Percentiles rank a stretch among this genome's conserved stretches.
Evolutionary conservation across 2,113 vertebrate species (phyloP).

Genomic region (Thamnaconus septentrionalis): DNA sequence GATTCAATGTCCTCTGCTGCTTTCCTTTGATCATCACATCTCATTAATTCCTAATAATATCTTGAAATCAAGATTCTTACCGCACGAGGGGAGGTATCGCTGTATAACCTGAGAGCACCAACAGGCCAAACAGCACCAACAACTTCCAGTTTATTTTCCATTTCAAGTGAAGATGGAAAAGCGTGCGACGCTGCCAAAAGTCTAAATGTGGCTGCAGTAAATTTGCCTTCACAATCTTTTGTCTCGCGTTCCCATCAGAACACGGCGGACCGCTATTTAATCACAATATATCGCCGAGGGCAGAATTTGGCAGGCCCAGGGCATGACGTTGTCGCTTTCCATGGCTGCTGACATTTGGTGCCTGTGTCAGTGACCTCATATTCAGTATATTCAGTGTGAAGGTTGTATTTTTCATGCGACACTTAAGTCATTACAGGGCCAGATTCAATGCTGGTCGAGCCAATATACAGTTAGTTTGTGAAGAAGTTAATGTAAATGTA

Average conservation of each 20-base stretch:
- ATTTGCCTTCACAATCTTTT: conserved; percentile 67
- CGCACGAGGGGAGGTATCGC: not conserved
- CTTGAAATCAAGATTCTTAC: not conserved
- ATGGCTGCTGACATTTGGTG: no score
- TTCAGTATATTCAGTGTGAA: no score
- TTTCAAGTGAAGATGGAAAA: conserved; percentile 82
- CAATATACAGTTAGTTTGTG: no score
- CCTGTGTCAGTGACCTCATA: no score
- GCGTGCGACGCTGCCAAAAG: conserved; percentile 76
- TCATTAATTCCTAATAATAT: not conserved
- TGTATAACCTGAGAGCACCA: conserved; percentile 59
- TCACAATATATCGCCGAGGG: no score
- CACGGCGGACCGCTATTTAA: no score
- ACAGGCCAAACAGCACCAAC: conserved; percentile 42
- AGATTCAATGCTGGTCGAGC: no score
- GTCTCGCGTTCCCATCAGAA: conserved; percentile 45
- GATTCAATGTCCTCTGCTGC: conserved; percentile 57
- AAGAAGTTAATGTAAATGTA: no score
- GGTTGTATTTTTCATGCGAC: no score
- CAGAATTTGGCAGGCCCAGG: no score
- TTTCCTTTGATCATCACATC: conserved; percentile 42
- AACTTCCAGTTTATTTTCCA: conserved; percentile 74
- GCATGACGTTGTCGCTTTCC: no score
- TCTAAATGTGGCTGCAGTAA: conserved; percentile 78
- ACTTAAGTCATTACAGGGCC: no score